These are phyloP conservation scores for Corythoichthys intestinalis DNA, from an alignment of 2,113 vertebrate species.

Conservation along the genomic window DNA sequence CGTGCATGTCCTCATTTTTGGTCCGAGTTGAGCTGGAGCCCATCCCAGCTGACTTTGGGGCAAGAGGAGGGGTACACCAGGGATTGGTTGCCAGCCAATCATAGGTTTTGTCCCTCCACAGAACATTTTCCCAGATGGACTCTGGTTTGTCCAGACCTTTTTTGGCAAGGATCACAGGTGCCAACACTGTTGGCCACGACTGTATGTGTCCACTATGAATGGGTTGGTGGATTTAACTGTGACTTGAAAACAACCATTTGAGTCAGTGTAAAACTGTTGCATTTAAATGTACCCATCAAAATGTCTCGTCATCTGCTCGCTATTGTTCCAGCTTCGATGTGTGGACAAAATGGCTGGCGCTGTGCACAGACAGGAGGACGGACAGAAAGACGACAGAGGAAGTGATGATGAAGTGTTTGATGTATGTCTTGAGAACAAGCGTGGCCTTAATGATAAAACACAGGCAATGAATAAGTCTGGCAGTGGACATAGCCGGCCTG, in stretches of 20 bases:
- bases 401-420: conserved; percentile 51
- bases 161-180: background rate
- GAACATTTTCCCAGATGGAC: conserved; percentile 2
- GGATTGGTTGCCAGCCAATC: background rate
- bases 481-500: conserved; percentile 48
- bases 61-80: background rate
- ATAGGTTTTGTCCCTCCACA: background rate
- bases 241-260: background rate
- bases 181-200: background rate
- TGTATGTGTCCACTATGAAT: background rate
- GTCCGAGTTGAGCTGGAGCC: background rate
- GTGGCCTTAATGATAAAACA: conserved; percentile 56
- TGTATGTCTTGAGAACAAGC: conserved; percentile 48
- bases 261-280: background rate
- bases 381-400: conserved; percentile 12
- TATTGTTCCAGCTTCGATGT: conserved; percentile 3
- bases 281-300: conserved; percentile 5
- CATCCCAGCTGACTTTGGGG: background rate
- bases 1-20: background rate
- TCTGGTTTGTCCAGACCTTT: background rate
- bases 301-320: conserved; percentile 11
- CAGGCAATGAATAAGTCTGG: conserved; percentile 48
- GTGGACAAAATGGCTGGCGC: conserved; percentile 7
- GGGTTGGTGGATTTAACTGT: conserved; percentile 1
- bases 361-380: background rate